phyloP scores from a whole-genome alignment of 2,888 invertebrate genomes.

The Boloria selene region DNA sequence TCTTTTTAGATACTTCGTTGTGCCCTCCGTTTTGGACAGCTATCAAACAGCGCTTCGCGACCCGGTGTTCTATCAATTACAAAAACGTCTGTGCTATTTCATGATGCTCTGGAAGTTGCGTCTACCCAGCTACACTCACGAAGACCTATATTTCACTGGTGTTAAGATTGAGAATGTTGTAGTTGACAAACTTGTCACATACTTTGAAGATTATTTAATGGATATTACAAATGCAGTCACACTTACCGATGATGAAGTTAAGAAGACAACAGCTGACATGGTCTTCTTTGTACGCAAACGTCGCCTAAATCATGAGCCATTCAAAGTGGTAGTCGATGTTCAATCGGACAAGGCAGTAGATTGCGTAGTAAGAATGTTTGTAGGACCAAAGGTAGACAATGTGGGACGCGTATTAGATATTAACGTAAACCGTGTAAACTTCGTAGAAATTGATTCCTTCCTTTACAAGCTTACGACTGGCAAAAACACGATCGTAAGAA shows the following conservation, averaged over 20 bases:
- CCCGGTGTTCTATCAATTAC: conserved; percentile 87
- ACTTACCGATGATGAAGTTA: conserved; percentile 71
- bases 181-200: conserved; percentile 85
- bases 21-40: conserved; percentile 83
- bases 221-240: conserved; percentile 84
- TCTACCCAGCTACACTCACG: conserved; percentile 82
- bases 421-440: conserved; percentile 82
- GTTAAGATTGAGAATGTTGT: conserved; percentile 84
- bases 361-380: conserved; percentile 85
- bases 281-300: conserved; percentile 80
- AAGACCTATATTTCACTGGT: conserved; percentile 84
- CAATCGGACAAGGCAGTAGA: conserved; percentile 81
- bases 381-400: conserved; percentile 86
- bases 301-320: conserved; percentile 85
- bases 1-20: conserved; percentile 67
- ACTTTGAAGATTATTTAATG: conserved; percentile 85
- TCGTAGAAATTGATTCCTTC: conserved; percentile 85
- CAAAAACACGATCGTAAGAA: conserved; percentile 83
- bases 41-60: conserved; percentile 86
- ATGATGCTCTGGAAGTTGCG: conserved; percentile 83
- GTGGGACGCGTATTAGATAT: conserved; percentile 80
- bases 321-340: conserved; percentile 81
- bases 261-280: conserved; percentile 73
- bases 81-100: conserved; percentile 82
- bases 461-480: conserved; percentile 83